Evolutionary conservation across 1,140 invertebrate genomes (phyloP).

Genomic region (Eumeta japonica): DNA sequence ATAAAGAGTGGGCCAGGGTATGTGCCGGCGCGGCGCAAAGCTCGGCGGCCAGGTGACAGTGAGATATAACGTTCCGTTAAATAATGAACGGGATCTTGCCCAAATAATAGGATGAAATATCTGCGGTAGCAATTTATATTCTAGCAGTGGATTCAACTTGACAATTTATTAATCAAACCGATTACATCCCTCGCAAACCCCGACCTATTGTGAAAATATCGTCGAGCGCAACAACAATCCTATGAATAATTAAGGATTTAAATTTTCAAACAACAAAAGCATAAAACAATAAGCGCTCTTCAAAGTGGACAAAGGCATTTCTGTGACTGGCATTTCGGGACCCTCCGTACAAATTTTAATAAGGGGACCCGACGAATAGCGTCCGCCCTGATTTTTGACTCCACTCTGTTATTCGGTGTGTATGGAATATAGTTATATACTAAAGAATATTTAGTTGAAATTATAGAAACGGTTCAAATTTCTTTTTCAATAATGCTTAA

Average conservation of each 20-base stretch:
- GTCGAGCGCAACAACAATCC: slow-evolving; percentile 54
- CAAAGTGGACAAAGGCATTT: slow-evolving; percentile 46
- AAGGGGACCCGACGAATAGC: slow-evolving; percentile 13
- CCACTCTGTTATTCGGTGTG: too few species aligned
- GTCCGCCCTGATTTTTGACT: too few species aligned
- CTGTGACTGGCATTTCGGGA: slow-evolving; percentile 40
- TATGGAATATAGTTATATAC: too few species aligned
- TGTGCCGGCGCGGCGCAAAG: too few species aligned
- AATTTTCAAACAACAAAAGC: slow-evolving; percentile 54
- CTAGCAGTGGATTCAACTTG: slow-evolving; percentile 55
- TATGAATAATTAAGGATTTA: slow-evolving; percentile 58
- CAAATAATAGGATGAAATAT: slow-evolving; percentile 55
- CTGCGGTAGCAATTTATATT: slow-evolving; percentile 55
- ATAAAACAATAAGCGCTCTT: slow-evolving; percentile 52
- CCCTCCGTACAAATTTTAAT: slow-evolving; percentile 40
- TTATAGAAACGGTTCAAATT: too few species aligned
- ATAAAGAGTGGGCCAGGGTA: too few species aligned
- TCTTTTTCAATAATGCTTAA: too few species aligned
- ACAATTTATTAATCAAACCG: slow-evolving; percentile 59
- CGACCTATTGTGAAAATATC: slow-evolving; percentile 56
- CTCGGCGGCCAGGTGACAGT: slow-evolving; percentile 55
- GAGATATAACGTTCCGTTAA: slow-evolving; percentile 53
- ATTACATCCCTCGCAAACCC: slow-evolving; percentile 48
- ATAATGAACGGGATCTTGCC: slow-evolving; percentile 47
- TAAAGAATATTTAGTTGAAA: too few species aligned